Evolutionary conservation across 2,888 invertebrate genomes (phyloP).

Genomic region (Orchesella flavescens): DNA sequence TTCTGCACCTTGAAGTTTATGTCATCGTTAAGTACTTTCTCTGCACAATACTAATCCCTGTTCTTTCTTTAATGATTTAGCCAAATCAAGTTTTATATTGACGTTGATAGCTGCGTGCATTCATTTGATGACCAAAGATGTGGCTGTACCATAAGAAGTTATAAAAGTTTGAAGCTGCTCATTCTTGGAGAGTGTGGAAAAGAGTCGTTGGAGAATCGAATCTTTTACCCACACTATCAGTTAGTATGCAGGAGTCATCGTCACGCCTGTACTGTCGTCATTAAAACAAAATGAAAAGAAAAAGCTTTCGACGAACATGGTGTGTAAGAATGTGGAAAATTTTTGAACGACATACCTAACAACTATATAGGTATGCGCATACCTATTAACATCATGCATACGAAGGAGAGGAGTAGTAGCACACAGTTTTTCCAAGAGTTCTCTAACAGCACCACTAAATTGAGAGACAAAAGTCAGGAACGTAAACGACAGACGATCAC

Average conservation of each 20-base stretch:
- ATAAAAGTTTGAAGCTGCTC: not conserved
- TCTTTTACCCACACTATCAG: not conserved
- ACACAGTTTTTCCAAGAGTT: not conserved
- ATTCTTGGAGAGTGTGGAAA: not conserved
- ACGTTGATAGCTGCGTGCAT: too few relatives aligned
- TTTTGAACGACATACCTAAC: not conserved
- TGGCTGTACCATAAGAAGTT: not conserved
- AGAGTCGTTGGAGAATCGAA: not conserved
- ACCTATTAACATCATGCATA: too few relatives aligned
- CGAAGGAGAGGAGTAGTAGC: too few relatives aligned
- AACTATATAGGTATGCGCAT: too few relatives aligned
- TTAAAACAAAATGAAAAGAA: slow-evolving; percentile 1
- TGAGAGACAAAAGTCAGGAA: slow-evolving; percentile 2
- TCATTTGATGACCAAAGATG: too few relatives aligned
- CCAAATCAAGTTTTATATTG: too few relatives aligned
- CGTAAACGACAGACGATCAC: not conserved
- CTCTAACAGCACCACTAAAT: not conserved
- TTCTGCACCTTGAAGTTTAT: too few relatives aligned
- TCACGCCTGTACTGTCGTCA: slow-evolving; percentile 6
- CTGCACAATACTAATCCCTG: too few relatives aligned
- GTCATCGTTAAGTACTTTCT: too few relatives aligned
- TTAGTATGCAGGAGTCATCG: slow-evolving; percentile 21
- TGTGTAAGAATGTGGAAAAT: not conserved
- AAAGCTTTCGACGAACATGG: too few relatives aligned
- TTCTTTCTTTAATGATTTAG: too few relatives aligned